phyloP scores from a whole-genome alignment of 1,140 invertebrate genomes.

The Scaptomyza graminum region DNA sequence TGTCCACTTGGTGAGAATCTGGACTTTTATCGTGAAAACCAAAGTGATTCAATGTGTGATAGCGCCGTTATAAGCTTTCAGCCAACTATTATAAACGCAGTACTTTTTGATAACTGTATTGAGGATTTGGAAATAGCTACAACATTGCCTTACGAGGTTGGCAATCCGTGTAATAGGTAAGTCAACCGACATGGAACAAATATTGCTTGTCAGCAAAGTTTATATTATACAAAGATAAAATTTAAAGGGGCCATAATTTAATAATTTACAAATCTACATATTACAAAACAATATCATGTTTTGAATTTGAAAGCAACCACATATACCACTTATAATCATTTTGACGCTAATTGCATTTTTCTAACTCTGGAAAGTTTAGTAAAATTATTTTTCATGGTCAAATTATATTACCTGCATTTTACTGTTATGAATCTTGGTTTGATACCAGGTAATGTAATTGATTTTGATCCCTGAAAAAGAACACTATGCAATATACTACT shows the following conservation, averaged over 20 bases:
- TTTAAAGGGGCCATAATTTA: not conserved
- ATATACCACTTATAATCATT: too few relatives aligned
- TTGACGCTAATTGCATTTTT: too few relatives aligned
- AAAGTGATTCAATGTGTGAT: constrained; percentile 71
- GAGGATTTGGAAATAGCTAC: constrained; percentile 71
- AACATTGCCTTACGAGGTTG: constrained; percentile 62
- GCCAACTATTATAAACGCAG: constrained; percentile 66
- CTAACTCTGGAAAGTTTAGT: too few relatives aligned
- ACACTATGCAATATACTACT: constrained; percentile 13
- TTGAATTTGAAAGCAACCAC: too few relatives aligned
- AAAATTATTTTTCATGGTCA: too few relatives aligned
- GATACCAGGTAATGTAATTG: too few relatives aligned
- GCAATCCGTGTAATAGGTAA: constrained; percentile 81
- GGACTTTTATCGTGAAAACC: constrained; percentile 67
- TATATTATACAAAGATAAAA: too few relatives aligned
- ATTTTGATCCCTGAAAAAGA: too few relatives aligned
- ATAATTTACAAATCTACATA: too few relatives aligned
- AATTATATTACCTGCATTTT: too few relatives aligned
- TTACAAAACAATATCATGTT: too few relatives aligned
- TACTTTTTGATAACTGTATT: constrained; percentile 78
- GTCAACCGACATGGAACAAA: constrained; percentile 2
- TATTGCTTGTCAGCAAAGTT: not conserved
- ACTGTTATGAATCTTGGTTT: not conserved
- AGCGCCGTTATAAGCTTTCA: constrained; percentile 55
- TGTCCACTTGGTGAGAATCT: constrained; percentile 77